Conservation (phyloP, 2,888 invertebrate genomes). For the Julus scandinavius region DNA sequence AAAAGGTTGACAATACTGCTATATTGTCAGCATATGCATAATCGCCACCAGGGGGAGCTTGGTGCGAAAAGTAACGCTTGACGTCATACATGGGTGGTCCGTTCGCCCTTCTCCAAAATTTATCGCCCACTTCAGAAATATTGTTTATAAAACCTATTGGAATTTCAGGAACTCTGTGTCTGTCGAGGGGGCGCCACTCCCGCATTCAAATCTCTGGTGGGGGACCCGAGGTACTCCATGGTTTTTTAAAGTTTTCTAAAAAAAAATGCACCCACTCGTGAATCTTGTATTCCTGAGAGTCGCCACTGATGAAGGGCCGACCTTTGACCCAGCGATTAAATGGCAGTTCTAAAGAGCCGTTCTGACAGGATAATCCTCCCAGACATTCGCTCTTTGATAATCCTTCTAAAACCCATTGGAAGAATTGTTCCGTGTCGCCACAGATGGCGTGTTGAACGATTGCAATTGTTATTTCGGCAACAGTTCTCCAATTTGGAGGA, state of each 20-base stretch:
- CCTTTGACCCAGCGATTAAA: conserved; percentile 8
- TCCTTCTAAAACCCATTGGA: too few relatives aligned
- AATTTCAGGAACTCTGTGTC: background rate
- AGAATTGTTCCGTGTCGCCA: background rate
- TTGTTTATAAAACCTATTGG: background rate
- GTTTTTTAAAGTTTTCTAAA: background rate
- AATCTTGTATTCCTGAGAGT: background rate
- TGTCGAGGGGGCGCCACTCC: background rate
- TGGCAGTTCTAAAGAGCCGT: background rate
- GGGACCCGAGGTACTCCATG: background rate
- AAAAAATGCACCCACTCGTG: background rate
- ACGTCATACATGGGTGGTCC: too few relatives aligned
- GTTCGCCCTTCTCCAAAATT: background rate
- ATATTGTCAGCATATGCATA: too few relatives aligned
- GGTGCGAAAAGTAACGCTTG: too few relatives aligned
- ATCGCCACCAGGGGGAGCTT: too few relatives aligned
- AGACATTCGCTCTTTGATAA: too few relatives aligned
- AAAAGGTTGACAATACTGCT: too few relatives aligned
- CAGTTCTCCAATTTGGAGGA: too few relatives aligned
- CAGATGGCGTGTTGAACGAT: background rate
- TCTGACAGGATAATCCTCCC: background rate
- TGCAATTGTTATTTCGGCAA: too few relatives aligned
- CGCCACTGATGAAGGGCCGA: background rate
- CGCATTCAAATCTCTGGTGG: too few relatives aligned
- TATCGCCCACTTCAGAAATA: conserved; percentile 20